A percentile compares a stretch with the other conserved stretches of the same genome.
phyloP scores from a whole-genome alignment of 2,888 invertebrate genomes.

The Tortricodes alternella region DNA sequence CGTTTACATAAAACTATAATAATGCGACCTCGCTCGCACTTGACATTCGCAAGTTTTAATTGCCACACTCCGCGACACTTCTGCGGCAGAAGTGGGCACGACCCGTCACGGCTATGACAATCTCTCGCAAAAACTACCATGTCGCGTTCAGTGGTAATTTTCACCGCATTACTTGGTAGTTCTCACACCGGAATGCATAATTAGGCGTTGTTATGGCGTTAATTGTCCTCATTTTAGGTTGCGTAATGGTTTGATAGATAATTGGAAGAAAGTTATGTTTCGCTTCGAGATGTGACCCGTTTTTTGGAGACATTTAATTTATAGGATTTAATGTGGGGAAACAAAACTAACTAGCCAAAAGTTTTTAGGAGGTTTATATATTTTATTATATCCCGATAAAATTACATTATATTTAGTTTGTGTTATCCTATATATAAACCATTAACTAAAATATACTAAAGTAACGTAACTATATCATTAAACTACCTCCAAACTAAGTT shows the following conservation, averaged over 20 bases:
- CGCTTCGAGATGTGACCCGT: background rate
- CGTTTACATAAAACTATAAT: slow-evolving; percentile 58
- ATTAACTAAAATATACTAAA: background rate
- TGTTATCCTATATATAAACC: no score
- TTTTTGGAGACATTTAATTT: no score
- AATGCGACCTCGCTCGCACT: slow-evolving; percentile 61
- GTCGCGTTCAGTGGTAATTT: slow-evolving; percentile 51
- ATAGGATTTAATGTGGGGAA: no score
- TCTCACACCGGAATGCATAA: slow-evolving; percentile 22
- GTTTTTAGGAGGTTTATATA: no score
- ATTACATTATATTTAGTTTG: no score
- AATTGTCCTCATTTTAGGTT: slow-evolving; percentile 20
- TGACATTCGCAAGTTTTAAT: slow-evolving; percentile 82
- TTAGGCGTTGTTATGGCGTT: slow-evolving; percentile 15
- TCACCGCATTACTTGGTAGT: slow-evolving; percentile 45
- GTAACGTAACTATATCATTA: slow-evolving; percentile 6
- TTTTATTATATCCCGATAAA: no score
- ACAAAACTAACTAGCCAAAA: no score
- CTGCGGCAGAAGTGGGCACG: slow-evolving; percentile 64
- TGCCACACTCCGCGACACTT: slow-evolving; percentile 71
- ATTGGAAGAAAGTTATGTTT: slow-evolving; percentile 4
- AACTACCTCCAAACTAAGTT: slow-evolving; percentile 17
- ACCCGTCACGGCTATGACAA: slow-evolving; percentile 53
- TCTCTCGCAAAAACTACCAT: slow-evolving; percentile 61
- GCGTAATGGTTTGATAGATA: slow-evolving; percentile 3